Percentiles rank a stretch among this genome's conserved stretches.
phyloP scores from a whole-genome alignment of 2,113 vertebrate species.

The Trochalopteron elliotii region DNA sequence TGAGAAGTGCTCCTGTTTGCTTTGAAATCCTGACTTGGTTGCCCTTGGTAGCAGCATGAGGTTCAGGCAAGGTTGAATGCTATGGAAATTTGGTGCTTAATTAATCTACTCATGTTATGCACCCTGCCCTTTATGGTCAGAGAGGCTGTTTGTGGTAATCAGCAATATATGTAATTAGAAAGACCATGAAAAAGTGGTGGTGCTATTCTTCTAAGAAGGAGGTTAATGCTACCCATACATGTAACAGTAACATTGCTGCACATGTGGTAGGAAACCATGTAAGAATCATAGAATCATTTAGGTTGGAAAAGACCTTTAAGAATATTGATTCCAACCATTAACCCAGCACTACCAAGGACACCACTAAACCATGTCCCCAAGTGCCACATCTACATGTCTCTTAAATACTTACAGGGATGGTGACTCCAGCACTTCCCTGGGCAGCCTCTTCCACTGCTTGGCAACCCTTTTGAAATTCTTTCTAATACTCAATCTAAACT shows the following conservation, averaged over 20 bases:
- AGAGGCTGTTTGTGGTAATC: background rate
- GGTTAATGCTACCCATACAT: background rate
- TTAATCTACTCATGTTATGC: background rate
- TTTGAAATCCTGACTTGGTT: background rate
- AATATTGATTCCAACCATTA: background rate
- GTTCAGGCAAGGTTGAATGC: background rate
- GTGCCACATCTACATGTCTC: background rate
- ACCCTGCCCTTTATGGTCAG: background rate
- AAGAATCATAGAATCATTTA: background rate
- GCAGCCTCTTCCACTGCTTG: background rate
- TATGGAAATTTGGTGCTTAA: slow-evolving; percentile 19
- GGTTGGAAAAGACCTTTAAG: background rate
- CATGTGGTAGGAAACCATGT: background rate
- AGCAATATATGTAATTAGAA: background rate
- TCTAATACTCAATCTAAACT: background rate
- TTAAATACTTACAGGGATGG: background rate
- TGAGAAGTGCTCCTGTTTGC: background rate
- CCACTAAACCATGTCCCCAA: background rate
- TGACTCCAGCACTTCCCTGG: background rate
- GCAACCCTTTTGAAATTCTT: background rate
- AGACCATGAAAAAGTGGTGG: background rate
- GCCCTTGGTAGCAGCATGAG: background rate
- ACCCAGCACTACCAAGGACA: background rate
- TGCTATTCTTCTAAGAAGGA: background rate
- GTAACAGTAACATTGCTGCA: background rate